Conservation (phyloP, 2,888 invertebrate species). For the Agrochola macilenta region DNA sequence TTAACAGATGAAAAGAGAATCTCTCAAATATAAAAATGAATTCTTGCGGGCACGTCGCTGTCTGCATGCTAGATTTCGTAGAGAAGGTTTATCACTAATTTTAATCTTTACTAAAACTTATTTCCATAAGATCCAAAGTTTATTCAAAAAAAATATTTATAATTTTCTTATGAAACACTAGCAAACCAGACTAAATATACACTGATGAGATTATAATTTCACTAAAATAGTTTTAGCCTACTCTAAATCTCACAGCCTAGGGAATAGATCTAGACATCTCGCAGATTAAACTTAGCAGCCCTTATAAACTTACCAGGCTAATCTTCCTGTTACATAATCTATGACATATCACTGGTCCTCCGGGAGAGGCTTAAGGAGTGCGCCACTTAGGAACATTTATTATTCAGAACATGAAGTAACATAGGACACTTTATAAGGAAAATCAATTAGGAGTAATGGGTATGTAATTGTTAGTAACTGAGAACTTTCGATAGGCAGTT, state of each 20-base stretch:
- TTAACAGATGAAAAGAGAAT: not conserved
- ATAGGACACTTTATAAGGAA: slow-evolving; percentile 1
- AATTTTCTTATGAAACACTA: no score
- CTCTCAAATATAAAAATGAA: no score
- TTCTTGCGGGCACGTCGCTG: not conserved
- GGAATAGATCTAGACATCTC: slow-evolving; percentile 13
- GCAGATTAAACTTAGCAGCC: slow-evolving; percentile 19
- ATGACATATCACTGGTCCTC: slow-evolving; percentile 33
- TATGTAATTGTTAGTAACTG: slow-evolving; percentile 1
- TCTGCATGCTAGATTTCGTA: not conserved
- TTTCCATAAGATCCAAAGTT: not conserved
- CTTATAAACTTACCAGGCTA: slow-evolving; percentile 14
- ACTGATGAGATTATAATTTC: not conserved
- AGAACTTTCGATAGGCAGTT: slow-evolving; percentile 10
- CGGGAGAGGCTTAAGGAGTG: slow-evolving; percentile 18
- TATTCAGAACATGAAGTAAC: slow-evolving; percentile 31
- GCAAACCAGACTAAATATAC: not conserved
- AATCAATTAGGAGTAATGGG: slow-evolving; percentile 15
- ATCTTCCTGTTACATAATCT: slow-evolving; percentile 52
- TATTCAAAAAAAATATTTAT: not conserved
- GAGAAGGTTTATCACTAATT: not conserved
- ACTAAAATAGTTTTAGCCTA: not conserved
- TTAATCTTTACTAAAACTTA: not conserved
- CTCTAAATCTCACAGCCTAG: slow-evolving; percentile 3
- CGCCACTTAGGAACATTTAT: slow-evolving; percentile 39